These are phyloP conservation scores for Thryonomys swinderianus DNA, from an alignment of 2,113 vertebrate species.

Conservation along the genomic window DNA sequence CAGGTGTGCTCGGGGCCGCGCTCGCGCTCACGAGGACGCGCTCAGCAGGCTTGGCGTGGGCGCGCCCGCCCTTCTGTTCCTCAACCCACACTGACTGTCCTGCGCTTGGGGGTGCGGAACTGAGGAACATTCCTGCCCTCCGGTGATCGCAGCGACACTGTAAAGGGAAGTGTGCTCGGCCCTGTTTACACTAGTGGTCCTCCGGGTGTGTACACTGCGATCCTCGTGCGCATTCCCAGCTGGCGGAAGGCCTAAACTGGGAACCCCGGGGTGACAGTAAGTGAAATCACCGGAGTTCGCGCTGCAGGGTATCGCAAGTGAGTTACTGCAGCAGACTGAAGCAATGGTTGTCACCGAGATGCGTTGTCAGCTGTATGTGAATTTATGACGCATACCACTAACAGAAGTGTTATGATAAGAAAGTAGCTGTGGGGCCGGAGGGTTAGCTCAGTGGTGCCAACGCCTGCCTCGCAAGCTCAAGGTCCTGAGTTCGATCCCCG, in stretches of 20 bases:
- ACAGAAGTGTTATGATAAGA: background rate
- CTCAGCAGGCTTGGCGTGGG: no score
- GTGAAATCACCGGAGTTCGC: background rate
- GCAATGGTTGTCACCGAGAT: background rate
- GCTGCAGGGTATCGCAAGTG: background rate
- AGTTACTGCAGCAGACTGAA: background rate
- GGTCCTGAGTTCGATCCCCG: no score
- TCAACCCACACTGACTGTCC: background rate
- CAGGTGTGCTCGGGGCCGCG: no score
- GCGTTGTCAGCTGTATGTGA: background rate
- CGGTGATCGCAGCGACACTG: background rate
- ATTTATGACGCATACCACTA: background rate
- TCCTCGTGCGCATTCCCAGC: background rate
- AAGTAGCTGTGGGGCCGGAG: no score
- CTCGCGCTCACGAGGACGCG: no score
- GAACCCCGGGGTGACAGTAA: background rate
- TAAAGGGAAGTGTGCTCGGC: background rate
- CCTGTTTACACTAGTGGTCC: background rate
- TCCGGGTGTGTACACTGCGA: background rate
- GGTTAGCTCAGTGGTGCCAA: no score
- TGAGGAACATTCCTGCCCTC: background rate
- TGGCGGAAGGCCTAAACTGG: background rate
- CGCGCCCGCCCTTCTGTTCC: background rate
- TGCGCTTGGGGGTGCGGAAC: background rate
- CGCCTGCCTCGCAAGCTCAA: no score